phyloP scores from a whole-genome alignment of 1,140 invertebrate genomes.

The Thaumetopoea pityocampa region DNA sequence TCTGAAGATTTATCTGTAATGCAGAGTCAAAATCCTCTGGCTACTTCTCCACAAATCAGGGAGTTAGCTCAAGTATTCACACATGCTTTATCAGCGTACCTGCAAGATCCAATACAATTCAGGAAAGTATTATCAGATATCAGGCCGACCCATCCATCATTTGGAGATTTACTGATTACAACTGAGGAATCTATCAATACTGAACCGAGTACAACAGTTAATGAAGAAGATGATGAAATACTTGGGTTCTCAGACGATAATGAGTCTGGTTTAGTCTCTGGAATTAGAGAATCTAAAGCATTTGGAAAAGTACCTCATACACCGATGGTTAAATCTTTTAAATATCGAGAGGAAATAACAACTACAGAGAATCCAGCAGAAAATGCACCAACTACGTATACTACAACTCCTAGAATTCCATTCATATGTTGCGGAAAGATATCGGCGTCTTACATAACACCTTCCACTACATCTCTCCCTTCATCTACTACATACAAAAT shows the following conservation, averaged over 20 bases:
- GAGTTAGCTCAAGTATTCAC: slow-evolving; percentile 90
- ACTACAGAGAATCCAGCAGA: slow-evolving; percentile 40
- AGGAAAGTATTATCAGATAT: slow-evolving; percentile 84
- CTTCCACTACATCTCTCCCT: slow-evolving; percentile 31
- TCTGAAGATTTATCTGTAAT: slow-evolving; percentile 78
- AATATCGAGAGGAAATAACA: slow-evolving; percentile 35
- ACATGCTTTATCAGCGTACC: slow-evolving; percentile 85
- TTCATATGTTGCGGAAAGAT: slow-evolving; percentile 67
- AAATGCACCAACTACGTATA: slow-evolving; percentile 21
- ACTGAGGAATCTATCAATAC: slow-evolving; percentile 54
- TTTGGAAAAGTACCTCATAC: slow-evolving; percentile 64
- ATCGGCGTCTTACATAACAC: slow-evolving; percentile 64
- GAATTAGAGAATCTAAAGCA: slow-evolving; percentile 53
- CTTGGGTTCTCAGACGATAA: slow-evolving; percentile 84
- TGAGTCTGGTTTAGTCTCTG: slow-evolving; percentile 38
- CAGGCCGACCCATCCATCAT: slow-evolving; percentile 84
- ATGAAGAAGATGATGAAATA: slow-evolving; percentile 84
- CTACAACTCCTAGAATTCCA: slow-evolving; percentile 45
- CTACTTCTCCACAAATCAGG: slow-evolving; percentile 80
- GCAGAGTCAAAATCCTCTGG: slow-evolving; percentile 78
- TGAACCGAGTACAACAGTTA: slow-evolving; percentile 73
- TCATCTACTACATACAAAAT: slow-evolving; percentile 49
- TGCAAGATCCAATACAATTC: slow-evolving; percentile 87
- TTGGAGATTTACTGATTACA: slow-evolving; percentile 54
- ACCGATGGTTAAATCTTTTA: slow-evolving; percentile 40